Evolutionary conservation across 53 echinoderm and acorn worm species (phyloP).

Genomic region (Stichopus horrens): DNA sequence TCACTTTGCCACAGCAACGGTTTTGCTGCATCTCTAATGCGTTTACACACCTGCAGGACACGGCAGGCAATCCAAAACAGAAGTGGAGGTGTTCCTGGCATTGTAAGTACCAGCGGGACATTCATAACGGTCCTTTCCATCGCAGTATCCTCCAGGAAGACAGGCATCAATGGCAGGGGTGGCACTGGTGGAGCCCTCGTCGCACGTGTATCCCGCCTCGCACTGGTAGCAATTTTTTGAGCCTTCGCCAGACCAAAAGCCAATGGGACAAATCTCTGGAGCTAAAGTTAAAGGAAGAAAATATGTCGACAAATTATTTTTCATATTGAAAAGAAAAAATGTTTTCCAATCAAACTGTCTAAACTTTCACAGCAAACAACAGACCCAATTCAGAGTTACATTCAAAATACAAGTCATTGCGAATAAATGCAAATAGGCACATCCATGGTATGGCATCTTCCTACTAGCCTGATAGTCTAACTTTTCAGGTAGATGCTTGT

Average conservation of each 20-base stretch:
- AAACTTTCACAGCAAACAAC: too few relatives aligned
- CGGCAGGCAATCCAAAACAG: conserved; percentile 60
- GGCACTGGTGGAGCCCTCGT: conserved; percentile 72
- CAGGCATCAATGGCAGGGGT: conserved; percentile 81
- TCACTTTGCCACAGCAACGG: too few relatives aligned
- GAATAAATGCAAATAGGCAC: too few relatives aligned
- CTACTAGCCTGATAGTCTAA: too few relatives aligned
- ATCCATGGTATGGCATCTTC: too few relatives aligned
- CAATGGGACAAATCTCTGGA: conserved; percentile 87
- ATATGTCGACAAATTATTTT: too few relatives aligned
- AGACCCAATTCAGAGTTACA: too few relatives aligned
- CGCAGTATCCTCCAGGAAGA: conserved; percentile 91
- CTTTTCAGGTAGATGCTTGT: too few relatives aligned
- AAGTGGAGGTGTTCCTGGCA: conserved; percentile 73
- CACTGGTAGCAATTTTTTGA: conserved; percentile 69
- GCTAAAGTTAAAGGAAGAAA: conserved; percentile 42
- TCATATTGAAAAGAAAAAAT: too few relatives aligned
- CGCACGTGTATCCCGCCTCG: conserved; percentile 85
- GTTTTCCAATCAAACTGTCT: too few relatives aligned
- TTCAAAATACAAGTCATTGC: too few relatives aligned
- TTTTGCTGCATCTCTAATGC: neutral
- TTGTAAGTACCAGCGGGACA: conserved; percentile 92
- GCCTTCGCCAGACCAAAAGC: conserved; percentile 78
- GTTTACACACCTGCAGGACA: conserved; percentile 80
- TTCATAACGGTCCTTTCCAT: conserved; percentile 75